A percentile compares a stretch with the other conserved stretches of the same genome.
Evolutionary conservation across 2,113 vertebrate genomes (phyloP).

Genomic region (Clarias magur): DNA sequence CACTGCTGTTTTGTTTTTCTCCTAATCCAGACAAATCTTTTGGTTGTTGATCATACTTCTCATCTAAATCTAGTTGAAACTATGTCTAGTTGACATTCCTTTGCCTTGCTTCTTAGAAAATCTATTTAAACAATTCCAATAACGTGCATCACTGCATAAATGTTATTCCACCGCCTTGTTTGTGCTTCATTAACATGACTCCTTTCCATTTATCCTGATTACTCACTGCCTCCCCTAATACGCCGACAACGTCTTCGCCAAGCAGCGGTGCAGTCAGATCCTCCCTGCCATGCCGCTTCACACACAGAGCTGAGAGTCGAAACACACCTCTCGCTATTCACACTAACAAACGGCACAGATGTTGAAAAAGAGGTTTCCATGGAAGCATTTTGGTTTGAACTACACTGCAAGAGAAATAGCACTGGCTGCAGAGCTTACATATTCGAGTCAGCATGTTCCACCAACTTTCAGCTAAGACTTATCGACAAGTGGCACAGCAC

Average conservation of each 20-base stretch:
- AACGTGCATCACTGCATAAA: neutral
- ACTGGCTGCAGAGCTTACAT: neutral
- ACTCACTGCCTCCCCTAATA: neutral
- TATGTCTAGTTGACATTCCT: neutral
- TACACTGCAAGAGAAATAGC: neutral
- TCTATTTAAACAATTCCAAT: neutral
- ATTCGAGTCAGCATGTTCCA: neutral
- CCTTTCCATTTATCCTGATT: neutral
- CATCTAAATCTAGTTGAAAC: neutral
- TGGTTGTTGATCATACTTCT: neutral
- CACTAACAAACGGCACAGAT: slow-evolving; percentile 4
- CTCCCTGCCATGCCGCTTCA: neutral
- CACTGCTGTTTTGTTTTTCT: neutral
- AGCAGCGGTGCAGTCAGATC: neutral
- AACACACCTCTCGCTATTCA: neutral
- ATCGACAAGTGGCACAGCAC: neutral
- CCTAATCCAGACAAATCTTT: neutral
- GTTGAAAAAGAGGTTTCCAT: slow-evolving; percentile 14
- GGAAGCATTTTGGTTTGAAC: neutral
- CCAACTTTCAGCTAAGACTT: neutral
- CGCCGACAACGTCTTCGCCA: neutral
- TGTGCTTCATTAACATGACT: neutral
- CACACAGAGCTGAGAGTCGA: neutral
- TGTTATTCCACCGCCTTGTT: neutral
- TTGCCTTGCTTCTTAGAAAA: neutral